phyloP scores from a whole-genome alignment of 2,888 invertebrate genomes.

The Tenthredo scrophulariae region DNA sequence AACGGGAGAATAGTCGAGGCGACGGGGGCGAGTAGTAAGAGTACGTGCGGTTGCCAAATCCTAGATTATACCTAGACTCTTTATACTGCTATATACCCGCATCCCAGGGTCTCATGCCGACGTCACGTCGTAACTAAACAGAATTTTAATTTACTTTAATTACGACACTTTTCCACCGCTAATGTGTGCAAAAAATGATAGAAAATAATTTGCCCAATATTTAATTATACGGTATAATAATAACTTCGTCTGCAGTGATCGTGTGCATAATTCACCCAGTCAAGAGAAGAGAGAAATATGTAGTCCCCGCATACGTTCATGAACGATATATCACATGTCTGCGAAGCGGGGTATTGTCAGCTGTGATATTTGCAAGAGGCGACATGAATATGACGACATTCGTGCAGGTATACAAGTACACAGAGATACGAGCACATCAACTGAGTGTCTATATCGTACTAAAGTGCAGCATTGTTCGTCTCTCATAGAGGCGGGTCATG shows the following conservation, averaged over 20 bases:
- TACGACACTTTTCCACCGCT: not conserved
- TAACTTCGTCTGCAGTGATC: not conserved
- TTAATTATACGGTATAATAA: not conserved
- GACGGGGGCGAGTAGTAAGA: not conserved
- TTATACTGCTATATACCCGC: not conserved
- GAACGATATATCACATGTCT: constrained; percentile 17
- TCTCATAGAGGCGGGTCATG: not conserved
- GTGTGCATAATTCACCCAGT: not conserved
- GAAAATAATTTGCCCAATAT: not conserved
- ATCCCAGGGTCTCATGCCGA: not conserved
- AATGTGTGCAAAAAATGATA: not conserved
- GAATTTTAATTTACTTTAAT: constrained; percentile 11
- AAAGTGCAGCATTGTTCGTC: constrained; percentile 19
- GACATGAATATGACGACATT: constrained; percentile 10
- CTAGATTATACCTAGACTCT: constrained; percentile 42
- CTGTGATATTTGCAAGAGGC: constrained; percentile 25
- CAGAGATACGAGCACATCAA: not conserved
- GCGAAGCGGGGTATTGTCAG: constrained; percentile 10
- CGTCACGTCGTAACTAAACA: not conserved
- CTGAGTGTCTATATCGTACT: not conserved
- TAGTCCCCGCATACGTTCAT: not conserved
- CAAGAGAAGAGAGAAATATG: not conserved
- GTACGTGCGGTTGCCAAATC: constrained; percentile 48
- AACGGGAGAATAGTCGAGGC: not conserved
- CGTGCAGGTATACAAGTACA: not conserved